Evolutionary conservation across 2,888 invertebrate species (phyloP).

Genomic region (Minunthozetes semirufus): DNA sequence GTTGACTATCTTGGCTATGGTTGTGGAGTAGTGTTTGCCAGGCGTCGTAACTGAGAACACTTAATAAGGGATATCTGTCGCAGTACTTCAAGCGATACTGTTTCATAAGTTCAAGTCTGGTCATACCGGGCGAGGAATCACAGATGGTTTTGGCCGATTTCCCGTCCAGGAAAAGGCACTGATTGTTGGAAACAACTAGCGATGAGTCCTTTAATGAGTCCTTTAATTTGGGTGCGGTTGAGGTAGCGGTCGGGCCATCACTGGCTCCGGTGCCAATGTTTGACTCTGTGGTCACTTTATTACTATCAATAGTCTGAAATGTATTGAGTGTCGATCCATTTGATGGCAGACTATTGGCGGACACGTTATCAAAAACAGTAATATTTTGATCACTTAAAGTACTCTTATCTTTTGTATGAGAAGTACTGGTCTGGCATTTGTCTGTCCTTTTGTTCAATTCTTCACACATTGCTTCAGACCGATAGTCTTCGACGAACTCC

Average conservation of each 20-base stretch:
- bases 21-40: neutral
- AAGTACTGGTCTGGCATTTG: neutral
- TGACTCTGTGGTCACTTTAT: neutral
- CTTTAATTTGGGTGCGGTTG: neutral
- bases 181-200: neutral
- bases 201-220: neutral
- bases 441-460: neutral
- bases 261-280: neutral
- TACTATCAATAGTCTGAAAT: neutral
- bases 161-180: constrained; percentile 27
- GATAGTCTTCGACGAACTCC: constrained; percentile 20
- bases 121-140: neutral
- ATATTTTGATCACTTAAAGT: neutral
- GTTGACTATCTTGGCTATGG: neutral
- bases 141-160: constrained; percentile 22
- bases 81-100: constrained; percentile 18
- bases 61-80: constrained; percentile 14
- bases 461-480: neutral
- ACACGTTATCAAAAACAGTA: neutral
- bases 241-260: neutral
- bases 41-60: neutral
- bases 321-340: neutral
- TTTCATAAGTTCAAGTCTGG: neutral
- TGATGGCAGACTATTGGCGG: neutral
- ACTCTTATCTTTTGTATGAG: neutral